These are phyloP conservation scores for Oreortyx pictus DNA, from an alignment of 2,797 vertebrate genomes.

Conservation along the genomic window DNA sequence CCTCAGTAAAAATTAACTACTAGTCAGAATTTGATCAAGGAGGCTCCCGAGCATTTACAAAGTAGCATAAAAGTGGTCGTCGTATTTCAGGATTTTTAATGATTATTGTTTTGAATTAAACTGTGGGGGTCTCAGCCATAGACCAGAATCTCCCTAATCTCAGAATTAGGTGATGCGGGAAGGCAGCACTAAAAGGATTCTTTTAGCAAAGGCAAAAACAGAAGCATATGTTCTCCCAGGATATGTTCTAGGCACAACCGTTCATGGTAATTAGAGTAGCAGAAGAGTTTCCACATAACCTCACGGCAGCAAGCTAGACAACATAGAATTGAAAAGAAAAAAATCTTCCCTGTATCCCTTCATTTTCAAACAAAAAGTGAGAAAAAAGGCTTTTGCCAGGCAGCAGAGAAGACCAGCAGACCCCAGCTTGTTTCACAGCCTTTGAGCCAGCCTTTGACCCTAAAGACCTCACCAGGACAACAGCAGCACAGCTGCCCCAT, in stretches of 20 bases:
- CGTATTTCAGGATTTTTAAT: neutral
- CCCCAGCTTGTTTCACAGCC: neutral
- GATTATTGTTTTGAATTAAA: neutral
- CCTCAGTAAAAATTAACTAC: neutral
- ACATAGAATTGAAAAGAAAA: neutral
- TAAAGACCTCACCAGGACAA: neutral
- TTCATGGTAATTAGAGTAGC: neutral
- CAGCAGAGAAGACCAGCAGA: neutral
- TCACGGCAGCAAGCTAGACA: neutral
- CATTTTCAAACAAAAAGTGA: neutral
- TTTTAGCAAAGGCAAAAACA: neutral
- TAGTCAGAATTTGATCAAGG: neutral
- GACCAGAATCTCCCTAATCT: neutral
- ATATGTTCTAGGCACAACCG: neutral
- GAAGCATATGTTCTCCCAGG: neutral
- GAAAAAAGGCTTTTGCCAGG: neutral
- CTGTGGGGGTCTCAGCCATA: neutral
- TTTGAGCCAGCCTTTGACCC: neutral
- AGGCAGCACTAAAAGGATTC: neutral
- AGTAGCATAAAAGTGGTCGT: neutral
- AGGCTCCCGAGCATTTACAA: neutral
- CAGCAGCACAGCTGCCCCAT: neutral
- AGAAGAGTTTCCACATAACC: neutral
- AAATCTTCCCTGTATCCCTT: neutral
- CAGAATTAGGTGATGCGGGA: neutral